Conservation (phyloP, 2,888 invertebrate genomes). For the Hypsopygia costalis region DNA sequence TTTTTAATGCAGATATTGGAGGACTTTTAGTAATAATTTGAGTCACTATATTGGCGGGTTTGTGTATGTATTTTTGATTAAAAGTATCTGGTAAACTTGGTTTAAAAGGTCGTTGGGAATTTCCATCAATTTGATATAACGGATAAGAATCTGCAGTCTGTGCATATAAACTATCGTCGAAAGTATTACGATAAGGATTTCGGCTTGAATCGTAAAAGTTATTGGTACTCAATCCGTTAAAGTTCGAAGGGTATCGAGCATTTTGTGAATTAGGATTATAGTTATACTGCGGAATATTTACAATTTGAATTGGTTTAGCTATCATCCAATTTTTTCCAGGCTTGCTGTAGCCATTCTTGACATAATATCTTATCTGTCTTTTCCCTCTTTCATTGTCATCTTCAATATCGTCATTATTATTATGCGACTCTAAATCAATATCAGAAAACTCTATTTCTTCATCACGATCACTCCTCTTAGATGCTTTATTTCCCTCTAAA, state of each 20-base stretch:
- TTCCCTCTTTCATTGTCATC: slow-evolving; percentile 69
- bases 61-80: slow-evolving; percentile 41
- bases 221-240: slow-evolving; percentile 35
- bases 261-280: slow-evolving; percentile 48
- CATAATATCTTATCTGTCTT: slow-evolving; percentile 65
- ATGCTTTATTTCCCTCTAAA: too few relatives aligned
- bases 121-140: slow-evolving; percentile 40
- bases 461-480: slow-evolving; percentile 50
- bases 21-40: slow-evolving; percentile 79
- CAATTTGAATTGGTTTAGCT: slow-evolving; percentile 46
- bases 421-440: slow-evolving; percentile 29
- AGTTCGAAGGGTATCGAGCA: slow-evolving; percentile 39
- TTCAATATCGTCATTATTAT: slow-evolving; percentile 32
- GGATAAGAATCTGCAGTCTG: slow-evolving; percentile 49
- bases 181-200: slow-evolving; percentile 30
- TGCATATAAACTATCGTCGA: slow-evolving; percentile 36
- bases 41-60: slow-evolving; percentile 46
- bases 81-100: slow-evolving; percentile 57
- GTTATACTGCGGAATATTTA: slow-evolving; percentile 46
- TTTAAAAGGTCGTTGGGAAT: slow-evolving; percentile 54
- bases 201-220: slow-evolving; percentile 38
- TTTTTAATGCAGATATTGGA: slow-evolving; percentile 72
- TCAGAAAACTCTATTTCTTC: slow-evolving; percentile 60
- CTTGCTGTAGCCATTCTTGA: slow-evolving; percentile 53
- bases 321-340: slow-evolving; percentile 52